phyloP scores from a whole-genome alignment of 2,888 invertebrate genomes.

The Diachrysia chrysitis region DNA sequence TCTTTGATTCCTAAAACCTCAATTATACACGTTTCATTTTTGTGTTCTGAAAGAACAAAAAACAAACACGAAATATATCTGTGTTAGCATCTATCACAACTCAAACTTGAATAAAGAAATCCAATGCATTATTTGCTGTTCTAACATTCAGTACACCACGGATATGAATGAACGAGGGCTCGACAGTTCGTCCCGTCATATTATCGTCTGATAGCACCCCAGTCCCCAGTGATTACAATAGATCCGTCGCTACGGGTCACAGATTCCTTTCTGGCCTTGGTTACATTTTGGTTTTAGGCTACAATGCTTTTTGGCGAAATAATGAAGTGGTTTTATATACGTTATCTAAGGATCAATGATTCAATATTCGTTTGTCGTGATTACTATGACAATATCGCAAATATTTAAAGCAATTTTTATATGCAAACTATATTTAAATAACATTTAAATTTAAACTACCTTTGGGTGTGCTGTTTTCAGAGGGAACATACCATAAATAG shows the following conservation, averaged over 20 bases:
- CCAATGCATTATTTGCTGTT: background rate
- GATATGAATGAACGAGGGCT: constrained; percentile 48
- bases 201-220: constrained; percentile 83
- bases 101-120: background rate
- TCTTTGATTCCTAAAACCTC: too few species aligned
- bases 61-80: background rate
- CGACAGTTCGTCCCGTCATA: constrained; percentile 70
- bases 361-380: background rate
- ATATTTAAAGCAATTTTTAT: background rate
- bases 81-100: background rate
- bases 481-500: background rate
- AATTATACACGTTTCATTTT: too few species aligned
- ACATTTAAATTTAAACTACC: background rate
- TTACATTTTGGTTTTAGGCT: constrained; percentile 70
- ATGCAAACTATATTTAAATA: too few species aligned
- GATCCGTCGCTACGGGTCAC: constrained; percentile 72
- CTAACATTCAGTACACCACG: constrained; percentile 61
- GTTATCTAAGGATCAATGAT: background rate
- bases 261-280: constrained; percentile 78
- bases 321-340: constrained; percentile 34
- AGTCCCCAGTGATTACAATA: constrained; percentile 83
- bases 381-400: background rate
- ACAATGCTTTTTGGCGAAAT: constrained; percentile 42
- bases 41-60: too few species aligned
- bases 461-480: background rate